phyloP scores from a whole-genome alignment of 1,140 invertebrate species.

The Diabrotica undecimpunctata region DNA sequence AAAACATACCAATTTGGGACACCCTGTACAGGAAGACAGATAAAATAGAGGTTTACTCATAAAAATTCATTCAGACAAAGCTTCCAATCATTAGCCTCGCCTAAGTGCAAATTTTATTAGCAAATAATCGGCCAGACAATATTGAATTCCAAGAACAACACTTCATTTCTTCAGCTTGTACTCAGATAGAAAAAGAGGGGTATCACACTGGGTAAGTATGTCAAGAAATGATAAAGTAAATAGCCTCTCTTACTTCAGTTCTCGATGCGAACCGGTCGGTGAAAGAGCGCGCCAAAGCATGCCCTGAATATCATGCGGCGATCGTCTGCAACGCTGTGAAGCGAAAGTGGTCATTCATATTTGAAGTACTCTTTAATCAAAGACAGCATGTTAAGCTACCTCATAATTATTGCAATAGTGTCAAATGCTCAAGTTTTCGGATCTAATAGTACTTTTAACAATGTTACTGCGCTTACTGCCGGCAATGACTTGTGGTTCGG shows the following conservation, averaged over 20 bases:
- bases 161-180: not conserved
- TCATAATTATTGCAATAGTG: slow-evolving; percentile 3
- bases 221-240: slow-evolving; percentile 38
- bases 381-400: slow-evolving; percentile 13
- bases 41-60: no score
- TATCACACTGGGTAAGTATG: slow-evolving; percentile 29
- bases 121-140: no score
- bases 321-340: slow-evolving; percentile 12
- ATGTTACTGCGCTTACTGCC: slow-evolving; percentile 25
- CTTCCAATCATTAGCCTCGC: no score
- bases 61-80: no score
- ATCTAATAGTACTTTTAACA: slow-evolving; percentile 9
- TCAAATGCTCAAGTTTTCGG: slow-evolving; percentile 7
- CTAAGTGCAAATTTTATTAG: no score
- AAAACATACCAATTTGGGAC: no score
- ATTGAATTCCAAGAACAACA: no score
- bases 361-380: slow-evolving; percentile 9
- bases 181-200: not conserved
- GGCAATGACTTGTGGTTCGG: slow-evolving; percentile 68
- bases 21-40: no score
- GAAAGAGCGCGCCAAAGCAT: slow-evolving; percentile 25
- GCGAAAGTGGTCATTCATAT: slow-evolving; percentile 7
- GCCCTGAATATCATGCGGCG: slow-evolving; percentile 31
- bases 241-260: slow-evolving; percentile 22
- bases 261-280: slow-evolving; percentile 26